Percentiles rank a stretch among this genome's conserved stretches.
These are phyloP conservation scores for Diorhabda carinulata DNA, from an alignment of 1,140 invertebrate genomes.

Conservation along the genomic window DNA sequence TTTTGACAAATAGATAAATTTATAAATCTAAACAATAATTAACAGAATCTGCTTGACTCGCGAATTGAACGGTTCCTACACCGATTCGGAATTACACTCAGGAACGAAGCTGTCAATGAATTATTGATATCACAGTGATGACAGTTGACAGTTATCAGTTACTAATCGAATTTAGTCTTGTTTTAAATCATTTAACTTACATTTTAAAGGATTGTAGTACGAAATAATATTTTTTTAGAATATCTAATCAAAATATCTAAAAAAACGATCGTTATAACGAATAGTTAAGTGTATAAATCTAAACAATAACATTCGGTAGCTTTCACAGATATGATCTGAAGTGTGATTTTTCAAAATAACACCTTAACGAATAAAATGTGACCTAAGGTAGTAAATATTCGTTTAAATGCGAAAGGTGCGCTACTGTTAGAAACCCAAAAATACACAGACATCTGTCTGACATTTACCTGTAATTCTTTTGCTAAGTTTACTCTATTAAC, in stretches of 20 bases:
- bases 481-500: background rate
- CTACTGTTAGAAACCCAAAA: background rate
- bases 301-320: background rate
- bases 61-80: too few species aligned
- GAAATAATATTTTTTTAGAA: too few species aligned
- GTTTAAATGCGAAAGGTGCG: background rate
- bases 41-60: too few species aligned
- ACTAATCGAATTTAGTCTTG: too few species aligned
- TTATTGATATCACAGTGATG: too few species aligned
- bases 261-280: background rate
- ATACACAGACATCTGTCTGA: background rate
- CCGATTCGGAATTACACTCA: too few species aligned
- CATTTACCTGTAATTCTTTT: slow-evolving; percentile 3
- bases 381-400: background rate
- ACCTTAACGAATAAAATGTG: slow-evolving; percentile 1
- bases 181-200: too few species aligned
- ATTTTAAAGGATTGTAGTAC: too few species aligned
- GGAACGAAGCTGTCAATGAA: too few species aligned
- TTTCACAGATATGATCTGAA: background rate
- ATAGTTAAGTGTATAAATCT: background rate
- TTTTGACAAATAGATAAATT: too few species aligned
- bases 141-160: too few species aligned
- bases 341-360: slow-evolving; percentile 2
- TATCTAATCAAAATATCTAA: background rate
- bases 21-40: too few species aligned